Base-by-base conservation (phyloP, 2,113 vertebrate species). In the Spizaetus ornatus region DNA sequence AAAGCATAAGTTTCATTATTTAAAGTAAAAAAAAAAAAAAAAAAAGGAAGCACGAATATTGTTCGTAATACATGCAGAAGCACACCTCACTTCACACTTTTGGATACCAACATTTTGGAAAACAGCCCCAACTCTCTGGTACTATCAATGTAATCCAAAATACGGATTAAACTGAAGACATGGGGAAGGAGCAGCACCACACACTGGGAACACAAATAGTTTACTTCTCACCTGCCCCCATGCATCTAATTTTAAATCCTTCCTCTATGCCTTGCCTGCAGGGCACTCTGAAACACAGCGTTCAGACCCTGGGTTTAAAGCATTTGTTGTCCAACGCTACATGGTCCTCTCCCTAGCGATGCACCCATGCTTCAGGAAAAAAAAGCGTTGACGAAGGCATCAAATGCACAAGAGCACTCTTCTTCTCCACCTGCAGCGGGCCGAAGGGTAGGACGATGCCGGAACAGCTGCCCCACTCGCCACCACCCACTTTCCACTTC, bases 301-400 rank as follows among this genome's bases (percentile, higher is more conserved):
- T 78, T 50, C n/a, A 16, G 13, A 69, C 65, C 23, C 58, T 7
- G 11, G 20, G 9, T 73, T 77, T 73, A 22, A 82, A 61, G 40
- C 38, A 23, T 36, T 53, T 1, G 1, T 22, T 29, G 31, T 32
- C 74, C 70, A 76, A 5, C 0, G 0, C 13, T 9, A 45, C 1
- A 0, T 1, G 32, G 16, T 19, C 50, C 19, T 83, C 63, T 69
- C 48, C 40, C 16, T 50, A 40, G 21, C 1, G 2, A 38, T n/a
- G 38, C 32, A 36, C 11, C 11, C 20, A 1, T 20, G 31, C 43
- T 56, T 48, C 42, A 58, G 26, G 55, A 3, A 3, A 5, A 3
- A 6, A 14, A 50, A 31, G 2, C 7, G 22, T 4, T 9, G 16
- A 21, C 11, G n/a, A 80, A 67, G 34, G 43, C 31, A 43, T 31